Evolutionary conservation across 2,888 invertebrate species (phyloP).

Genomic region (Eristalinus aeneus): DNA sequence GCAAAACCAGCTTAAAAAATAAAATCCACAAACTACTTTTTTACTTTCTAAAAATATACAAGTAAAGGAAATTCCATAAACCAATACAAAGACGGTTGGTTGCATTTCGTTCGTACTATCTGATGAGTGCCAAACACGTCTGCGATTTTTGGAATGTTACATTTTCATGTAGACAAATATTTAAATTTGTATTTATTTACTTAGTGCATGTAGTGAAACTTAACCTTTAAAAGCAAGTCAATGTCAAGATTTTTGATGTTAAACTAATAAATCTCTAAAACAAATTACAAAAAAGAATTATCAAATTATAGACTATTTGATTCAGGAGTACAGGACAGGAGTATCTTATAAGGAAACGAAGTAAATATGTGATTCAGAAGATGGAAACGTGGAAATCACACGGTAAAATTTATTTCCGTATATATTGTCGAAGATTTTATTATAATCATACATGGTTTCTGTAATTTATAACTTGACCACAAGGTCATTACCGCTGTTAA

Average conservation of each 20-base stretch:
- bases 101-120: neutral
- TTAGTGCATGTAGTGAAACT: neutral
- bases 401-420: neutral
- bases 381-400: neutral
- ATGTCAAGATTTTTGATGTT: neutral
- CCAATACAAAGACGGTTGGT: constrained; percentile 13
- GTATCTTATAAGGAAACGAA: too few species aligned
- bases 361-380: neutral
- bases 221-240: neutral
- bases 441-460: neutral
- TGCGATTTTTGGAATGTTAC: neutral
- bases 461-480: neutral
- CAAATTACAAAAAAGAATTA: too few species aligned
- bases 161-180: neutral
- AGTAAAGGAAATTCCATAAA: neutral
- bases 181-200: neutral
- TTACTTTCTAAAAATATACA: constrained; percentile 47
- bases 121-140: too few species aligned
- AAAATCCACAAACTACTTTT: constrained; percentile 4
- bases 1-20: constrained; percentile 23
- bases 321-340: too few species aligned
- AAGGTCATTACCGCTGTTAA: neutral
- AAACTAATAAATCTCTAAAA: neutral
- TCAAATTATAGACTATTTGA: too few species aligned
- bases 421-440: neutral